These are phyloP conservation scores for Euzetes globulus DNA, from an alignment of 2,888 invertebrate genomes.

Conservation along the genomic window DNA sequence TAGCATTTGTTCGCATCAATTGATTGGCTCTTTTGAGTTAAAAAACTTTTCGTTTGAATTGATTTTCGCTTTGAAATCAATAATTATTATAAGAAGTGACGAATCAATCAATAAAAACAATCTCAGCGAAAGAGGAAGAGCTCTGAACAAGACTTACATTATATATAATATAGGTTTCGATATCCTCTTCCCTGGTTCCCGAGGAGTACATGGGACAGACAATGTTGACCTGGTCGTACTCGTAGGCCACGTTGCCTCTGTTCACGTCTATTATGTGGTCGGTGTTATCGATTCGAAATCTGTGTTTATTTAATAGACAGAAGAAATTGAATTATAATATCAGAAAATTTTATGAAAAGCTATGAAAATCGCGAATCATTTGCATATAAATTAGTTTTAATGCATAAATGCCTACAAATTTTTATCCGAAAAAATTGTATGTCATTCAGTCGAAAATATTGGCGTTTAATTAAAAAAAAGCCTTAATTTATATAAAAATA, in stretches of 20 bases:
- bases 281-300: constrained; percentile 93
- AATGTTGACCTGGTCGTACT: constrained; percentile 91
- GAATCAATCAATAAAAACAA: constrained; percentile 21
- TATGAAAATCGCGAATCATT: not conserved
- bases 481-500: not conserved
- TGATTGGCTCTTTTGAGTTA: constrained; percentile 14
- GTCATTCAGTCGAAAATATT: constrained; percentile 12
- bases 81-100: constrained; percentile 14
- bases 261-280: constrained; percentile 94
- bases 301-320: constrained; percentile 41
- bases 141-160: constrained; percentile 62
- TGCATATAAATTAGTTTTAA: constrained; percentile 17
- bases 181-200: constrained; percentile 70
- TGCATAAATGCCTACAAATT: not conserved
- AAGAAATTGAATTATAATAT: constrained; percentile 34
- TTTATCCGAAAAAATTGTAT: constrained; percentile 7
- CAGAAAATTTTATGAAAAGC: not conserved
- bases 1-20: constrained; percentile 11
- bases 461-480: constrained; percentile 7
- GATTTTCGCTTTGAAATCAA: constrained; percentile 27
- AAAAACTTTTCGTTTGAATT: constrained; percentile 3
- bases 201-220: constrained; percentile 87
- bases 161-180: constrained; percentile 91
- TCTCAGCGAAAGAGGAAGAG: not conserved
- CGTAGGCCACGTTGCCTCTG: constrained; percentile 82